These are phyloP conservation scores for Illadopsis cleaveri DNA, from an alignment of 2,113 vertebrate species.

Conservation along the genomic window DNA sequence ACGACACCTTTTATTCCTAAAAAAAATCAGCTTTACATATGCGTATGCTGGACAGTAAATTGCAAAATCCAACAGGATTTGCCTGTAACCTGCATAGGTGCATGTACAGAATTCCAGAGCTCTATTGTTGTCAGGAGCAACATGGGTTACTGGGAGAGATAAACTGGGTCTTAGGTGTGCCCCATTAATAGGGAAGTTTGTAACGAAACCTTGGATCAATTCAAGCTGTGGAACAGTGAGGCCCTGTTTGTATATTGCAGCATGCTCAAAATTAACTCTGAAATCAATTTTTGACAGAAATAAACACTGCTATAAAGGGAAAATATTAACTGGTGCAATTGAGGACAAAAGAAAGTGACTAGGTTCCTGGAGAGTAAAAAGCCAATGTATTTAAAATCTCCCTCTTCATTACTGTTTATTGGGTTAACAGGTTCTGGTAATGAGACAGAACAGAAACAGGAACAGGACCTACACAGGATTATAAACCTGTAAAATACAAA, in stretches of 20 bases:
- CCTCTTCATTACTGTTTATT: neutral
- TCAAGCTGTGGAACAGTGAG: neutral
- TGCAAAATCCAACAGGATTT: neutral
- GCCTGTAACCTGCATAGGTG: neutral
- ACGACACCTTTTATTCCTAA: neutral
- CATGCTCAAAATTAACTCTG: neutral
- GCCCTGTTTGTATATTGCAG: neutral
- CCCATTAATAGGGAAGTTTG: neutral
- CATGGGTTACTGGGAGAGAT: neutral
- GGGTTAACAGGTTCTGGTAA: neutral
- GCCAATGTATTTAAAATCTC: neutral
- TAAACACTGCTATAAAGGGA: neutral
- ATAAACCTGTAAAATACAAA: neutral
- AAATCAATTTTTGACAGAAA: neutral
- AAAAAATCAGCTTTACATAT: neutral
- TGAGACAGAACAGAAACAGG: neutral
- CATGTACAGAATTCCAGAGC: neutral
- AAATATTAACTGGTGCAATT: neutral
- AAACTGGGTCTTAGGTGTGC: neutral
- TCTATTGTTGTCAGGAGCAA: neutral
- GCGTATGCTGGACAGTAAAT: neutral
- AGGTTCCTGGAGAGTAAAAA: neutral
- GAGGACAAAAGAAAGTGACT: neutral
- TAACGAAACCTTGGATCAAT: neutral
- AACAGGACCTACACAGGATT: neutral